A percentile compares a stretch with the other conserved stretches of the same genome.
These are phyloP conservation scores for Pygathrix nemaeus DNA, from an alignment of 2,113 vertebrate genomes.

Conservation along the genomic window DNA sequence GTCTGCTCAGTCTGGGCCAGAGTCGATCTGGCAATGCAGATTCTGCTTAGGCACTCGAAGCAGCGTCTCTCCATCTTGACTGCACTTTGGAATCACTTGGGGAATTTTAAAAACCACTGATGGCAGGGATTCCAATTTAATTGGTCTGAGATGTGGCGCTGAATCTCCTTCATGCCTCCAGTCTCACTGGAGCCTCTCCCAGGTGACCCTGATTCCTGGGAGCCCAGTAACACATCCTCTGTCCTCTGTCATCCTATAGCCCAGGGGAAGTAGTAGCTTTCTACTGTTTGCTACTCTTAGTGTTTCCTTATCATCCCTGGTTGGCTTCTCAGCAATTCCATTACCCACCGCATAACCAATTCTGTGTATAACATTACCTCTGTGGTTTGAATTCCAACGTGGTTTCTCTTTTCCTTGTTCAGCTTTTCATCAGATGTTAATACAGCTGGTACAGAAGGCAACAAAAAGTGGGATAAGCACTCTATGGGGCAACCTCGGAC, in stretches of 20 bases:
- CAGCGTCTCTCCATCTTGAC: not conserved
- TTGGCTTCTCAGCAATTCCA: not conserved
- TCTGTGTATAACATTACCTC: not conserved
- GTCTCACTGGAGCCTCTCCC: not conserved
- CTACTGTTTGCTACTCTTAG: not conserved
- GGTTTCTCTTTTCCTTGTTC: not conserved
- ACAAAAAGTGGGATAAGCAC: not conserved
- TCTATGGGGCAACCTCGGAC: no score
- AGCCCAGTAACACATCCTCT: not conserved
- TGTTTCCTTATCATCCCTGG: not conserved
- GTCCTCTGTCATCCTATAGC: not conserved
- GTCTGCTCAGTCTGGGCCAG: not conserved
- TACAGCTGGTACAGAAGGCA: not conserved
- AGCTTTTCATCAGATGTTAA: not conserved
- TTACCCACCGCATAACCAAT: rapidly evolving
- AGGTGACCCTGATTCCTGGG: no score
- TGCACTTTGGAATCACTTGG: not conserved
- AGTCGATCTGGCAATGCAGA: not conserved
- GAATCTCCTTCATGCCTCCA: not conserved
- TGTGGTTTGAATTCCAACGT: not conserved
- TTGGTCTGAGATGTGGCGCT: not conserved
- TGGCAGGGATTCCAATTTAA: not conserved
- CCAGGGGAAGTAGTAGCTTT: not conserved
- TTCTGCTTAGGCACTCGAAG: not conserved
- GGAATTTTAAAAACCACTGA: not conserved